Base-by-base conservation (phyloP, 1,140 invertebrate genomes). In the Drosophila lowei region DNA sequence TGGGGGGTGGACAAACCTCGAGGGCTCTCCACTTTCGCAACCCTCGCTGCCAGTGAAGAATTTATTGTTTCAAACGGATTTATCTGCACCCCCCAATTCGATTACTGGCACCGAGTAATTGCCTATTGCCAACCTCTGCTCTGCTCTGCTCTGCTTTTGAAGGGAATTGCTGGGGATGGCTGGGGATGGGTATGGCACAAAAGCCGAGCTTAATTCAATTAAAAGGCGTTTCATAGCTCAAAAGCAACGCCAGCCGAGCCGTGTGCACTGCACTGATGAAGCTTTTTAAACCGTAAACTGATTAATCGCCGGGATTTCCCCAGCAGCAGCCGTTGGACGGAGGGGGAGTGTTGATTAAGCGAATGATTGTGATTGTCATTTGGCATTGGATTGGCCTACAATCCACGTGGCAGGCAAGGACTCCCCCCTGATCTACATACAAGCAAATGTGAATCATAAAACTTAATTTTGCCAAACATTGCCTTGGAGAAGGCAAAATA, bases 31-130 rank as follows among this genome's bases (percentile, higher is more conserved):
- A 16, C n/a, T 16, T 49, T 68, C 43, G 21, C 50, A 48, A 49
- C 59, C 59, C 58, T 34, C 58, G 9, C 15, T n/a, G 21, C 47
- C 41, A 58, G 53, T 41, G 59, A 72, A 5, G 70, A 85, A 85
- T 84, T 85, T 85, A 84, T 84, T 84, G 79, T 85, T 84, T 72
- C 76, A 85, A 85, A 74, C 80, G 80, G 72, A 79, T 76, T 79
- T 61, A 48, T 42, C 52, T 53, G 61, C 44, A 52, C 52, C 43
- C 58, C 80, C 56, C 79, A 79, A 84, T 84, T 84, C 79, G 79
- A 84, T 84, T 84, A 84, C 76, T 67, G 76, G 79, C 79, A 4
- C 11, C 11, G 34, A 38, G 34, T 38, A 84, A 84, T 83, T 83
- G 79, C 76, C 79, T 76, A 84, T 85, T 79, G 66, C 73, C 61